Evolutionary conservation across 2,797 vertebrate species (phyloP), one percentile per base, ranked within the genome.

Genomic region (Coluber constrictor): DNA sequence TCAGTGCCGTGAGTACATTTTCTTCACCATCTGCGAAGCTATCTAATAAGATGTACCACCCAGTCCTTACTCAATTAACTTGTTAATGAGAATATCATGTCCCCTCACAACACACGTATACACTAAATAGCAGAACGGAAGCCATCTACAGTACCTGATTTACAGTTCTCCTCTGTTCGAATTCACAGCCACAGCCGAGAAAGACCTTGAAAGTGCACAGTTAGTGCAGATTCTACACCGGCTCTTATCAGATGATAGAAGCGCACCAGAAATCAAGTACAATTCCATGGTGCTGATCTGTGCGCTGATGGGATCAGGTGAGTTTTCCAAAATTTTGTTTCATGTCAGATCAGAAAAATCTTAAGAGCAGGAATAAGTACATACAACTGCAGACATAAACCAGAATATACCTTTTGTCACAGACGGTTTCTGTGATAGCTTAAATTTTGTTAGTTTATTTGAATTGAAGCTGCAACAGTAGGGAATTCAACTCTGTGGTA

Each of bases 221-320:
- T 98, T 99, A 96, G 98, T 99, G 95, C 98, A 98, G 55, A 98
- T 99, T 96, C 98, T 99, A n/a, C 99, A 99, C 96, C 99, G 98
- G 97, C 98, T 99, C 95, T 98, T 99, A 96, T 98, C 98, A 11
- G 99, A 99, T 0, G 99, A 99, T 95, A 98, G 98, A 95, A 99
- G 99, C 1, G 99, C 99, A 51, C 99, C 99, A 27, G 99, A 99
- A 98, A 99, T 99, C 94, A 99, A 99, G 94, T 99, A 99, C 95
- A 99, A 99, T 97, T 99, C 99, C 89, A 99, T 99, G 99, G 99
- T 99, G 94, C 97, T 99, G 96, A 98, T 99, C 98, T 99, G 99
- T 97, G 98, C 99, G 5, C 97, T 99, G 92, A 98, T 99, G 98
- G 98, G 98, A 92, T 99, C 99, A 96, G 99, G 99, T 99, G 95